Conservation (phyloP, 2,888 invertebrate genomes). For the Tachina grossa region DNA sequence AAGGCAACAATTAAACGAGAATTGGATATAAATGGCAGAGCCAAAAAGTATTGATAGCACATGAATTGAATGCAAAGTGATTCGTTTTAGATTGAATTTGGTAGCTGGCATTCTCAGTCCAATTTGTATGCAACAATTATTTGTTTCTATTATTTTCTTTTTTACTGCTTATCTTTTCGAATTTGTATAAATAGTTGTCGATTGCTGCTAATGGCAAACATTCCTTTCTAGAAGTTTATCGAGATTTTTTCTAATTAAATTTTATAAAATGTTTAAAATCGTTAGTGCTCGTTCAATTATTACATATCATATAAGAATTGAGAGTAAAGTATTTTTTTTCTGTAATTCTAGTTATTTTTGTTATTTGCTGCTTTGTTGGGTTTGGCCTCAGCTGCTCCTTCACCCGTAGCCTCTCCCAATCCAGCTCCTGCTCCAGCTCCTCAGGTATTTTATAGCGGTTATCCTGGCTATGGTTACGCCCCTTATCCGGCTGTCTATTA, state of each 20-base stretch:
- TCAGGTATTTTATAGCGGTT: slow-evolving; percentile 64
- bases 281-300: slow-evolving; percentile 44
- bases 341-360: slow-evolving; percentile 69
- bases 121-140: slow-evolving; percentile 24
- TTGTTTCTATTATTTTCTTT: not conserved
- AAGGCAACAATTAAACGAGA: slow-evolving; percentile 17
- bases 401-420: slow-evolving; percentile 66
- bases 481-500: slow-evolving; percentile 70
- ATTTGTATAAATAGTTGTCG: slow-evolving; percentile 48
- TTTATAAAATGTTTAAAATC: slow-evolving; percentile 68
- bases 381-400: slow-evolving; percentile 66
- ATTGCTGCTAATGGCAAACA: slow-evolving; percentile 1
- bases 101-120: not conserved
- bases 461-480: slow-evolving; percentile 67
- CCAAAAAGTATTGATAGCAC: slow-evolving; percentile 19
- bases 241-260: slow-evolving; percentile 21
- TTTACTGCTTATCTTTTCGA: not conserved
- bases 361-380: slow-evolving; percentile 73
- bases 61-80: slow-evolving; percentile 58
- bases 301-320: not conserved
- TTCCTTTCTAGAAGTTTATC: slow-evolving; percentile 33
- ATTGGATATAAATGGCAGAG: slow-evolving; percentile 2
- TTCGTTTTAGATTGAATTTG: slow-evolving; percentile 10
- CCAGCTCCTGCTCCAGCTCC: slow-evolving; percentile 65
- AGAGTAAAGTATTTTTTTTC: not conserved